Conservation (phyloP, 2,113 vertebrate species). For the Apus apus region DNA sequence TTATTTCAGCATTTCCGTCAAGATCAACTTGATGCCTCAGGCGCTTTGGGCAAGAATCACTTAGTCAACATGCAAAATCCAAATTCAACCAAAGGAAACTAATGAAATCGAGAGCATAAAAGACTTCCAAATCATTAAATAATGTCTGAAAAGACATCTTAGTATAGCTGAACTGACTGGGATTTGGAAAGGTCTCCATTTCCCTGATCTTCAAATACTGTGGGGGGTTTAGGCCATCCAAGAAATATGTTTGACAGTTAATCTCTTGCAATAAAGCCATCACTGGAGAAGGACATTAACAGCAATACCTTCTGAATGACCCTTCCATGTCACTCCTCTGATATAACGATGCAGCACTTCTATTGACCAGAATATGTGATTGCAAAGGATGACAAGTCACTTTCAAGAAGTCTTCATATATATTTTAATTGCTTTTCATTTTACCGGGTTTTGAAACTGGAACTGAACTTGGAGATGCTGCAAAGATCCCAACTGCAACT, state of each 20-base stretch:
- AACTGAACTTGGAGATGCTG: neutral
- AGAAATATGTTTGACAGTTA: neutral
- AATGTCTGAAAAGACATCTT: neutral
- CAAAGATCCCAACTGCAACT: neutral
- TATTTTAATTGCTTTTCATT: neutral
- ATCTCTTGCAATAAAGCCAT: neutral
- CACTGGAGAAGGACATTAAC: neutral
- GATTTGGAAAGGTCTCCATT: neutral
- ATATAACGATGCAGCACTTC: neutral
- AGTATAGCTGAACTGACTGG: neutral
- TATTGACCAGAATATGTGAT: neutral
- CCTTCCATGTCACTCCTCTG: neutral
- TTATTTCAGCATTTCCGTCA: conserved; percentile 54
- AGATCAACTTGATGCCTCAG: conserved; percentile 29
- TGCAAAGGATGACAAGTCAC: neutral
- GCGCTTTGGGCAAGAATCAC: conserved; percentile 11
- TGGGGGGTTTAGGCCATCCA: neutral
- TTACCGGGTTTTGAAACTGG: neutral
- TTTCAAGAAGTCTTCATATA: neutral
- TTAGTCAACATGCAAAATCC: conserved; percentile 19
- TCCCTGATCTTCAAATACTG: neutral
- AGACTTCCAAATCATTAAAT: neutral
- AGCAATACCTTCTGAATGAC: neutral
- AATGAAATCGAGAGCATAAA: conserved; percentile 10
- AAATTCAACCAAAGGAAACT: neutral